Percentiles rank a stretch among this genome's conserved stretches.
phyloP scores from a whole-genome alignment of 2,888 invertebrate genomes.

The Syrphus vitripennis region DNA sequence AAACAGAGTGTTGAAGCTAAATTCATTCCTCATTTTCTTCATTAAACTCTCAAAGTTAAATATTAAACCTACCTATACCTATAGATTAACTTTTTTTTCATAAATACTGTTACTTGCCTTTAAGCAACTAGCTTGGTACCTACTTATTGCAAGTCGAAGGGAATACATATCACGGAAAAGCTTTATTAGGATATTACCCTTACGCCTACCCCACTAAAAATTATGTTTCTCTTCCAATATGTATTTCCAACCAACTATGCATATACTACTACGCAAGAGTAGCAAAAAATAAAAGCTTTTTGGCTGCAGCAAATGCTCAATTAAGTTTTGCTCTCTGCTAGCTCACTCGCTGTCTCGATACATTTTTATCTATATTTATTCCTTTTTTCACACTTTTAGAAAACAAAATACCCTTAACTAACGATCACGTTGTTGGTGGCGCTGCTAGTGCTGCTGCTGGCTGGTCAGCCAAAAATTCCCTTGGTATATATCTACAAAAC shows the following conservation, averaged over 20 bases:
- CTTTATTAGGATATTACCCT: slow-evolving; percentile 51
- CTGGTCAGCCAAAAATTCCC: slow-evolving; percentile 52
- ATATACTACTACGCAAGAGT: slow-evolving; percentile 57
- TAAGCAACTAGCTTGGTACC: too few species aligned
- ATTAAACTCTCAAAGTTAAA: not conserved
- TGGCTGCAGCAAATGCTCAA: slow-evolving; percentile 27
- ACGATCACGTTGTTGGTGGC: slow-evolving; percentile 55
- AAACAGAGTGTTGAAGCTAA: not conserved
- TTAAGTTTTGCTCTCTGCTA: not conserved
- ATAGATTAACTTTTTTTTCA: not conserved
- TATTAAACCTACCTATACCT: too few species aligned
- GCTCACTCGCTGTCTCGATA: slow-evolving; percentile 5
- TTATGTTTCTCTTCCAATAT: slow-evolving; percentile 39
- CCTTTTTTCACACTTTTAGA: slow-evolving; percentile 35
- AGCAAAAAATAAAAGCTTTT: slow-evolving; percentile 48
- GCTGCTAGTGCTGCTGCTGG: slow-evolving; percentile 19
- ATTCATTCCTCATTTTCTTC: not conserved
- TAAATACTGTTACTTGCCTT: not conserved
- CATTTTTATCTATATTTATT: slow-evolving; percentile 29
- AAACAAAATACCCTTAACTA: slow-evolving; percentile 35
- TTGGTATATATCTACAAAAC: not conserved
- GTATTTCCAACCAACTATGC: slow-evolving; percentile 15
- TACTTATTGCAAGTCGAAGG: not conserved
- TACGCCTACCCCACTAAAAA: slow-evolving; percentile 66
- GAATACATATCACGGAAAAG: slow-evolving; percentile 17